phyloP scores from a whole-genome alignment of 2,888 invertebrate genomes.

The Beris morrisii region DNA sequence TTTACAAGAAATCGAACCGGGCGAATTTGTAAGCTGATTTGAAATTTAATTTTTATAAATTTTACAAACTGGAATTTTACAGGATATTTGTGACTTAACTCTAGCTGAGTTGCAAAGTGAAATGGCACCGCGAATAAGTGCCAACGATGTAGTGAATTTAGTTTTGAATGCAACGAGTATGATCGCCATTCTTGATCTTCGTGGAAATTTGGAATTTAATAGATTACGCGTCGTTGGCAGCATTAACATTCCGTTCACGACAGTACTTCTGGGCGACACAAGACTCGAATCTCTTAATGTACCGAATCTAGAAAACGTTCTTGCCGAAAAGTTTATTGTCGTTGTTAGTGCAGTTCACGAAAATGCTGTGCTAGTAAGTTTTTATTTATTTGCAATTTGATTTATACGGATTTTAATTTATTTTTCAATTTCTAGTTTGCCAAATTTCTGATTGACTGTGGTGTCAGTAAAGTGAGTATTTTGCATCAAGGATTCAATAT shows the following conservation, averaged over 20 bases:
- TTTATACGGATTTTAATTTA: background rate
- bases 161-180: slow-evolving; percentile 63
- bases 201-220: slow-evolving; percentile 62
- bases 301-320: slow-evolving; percentile 61
- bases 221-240: slow-evolving; percentile 79
- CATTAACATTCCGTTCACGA: slow-evolving; percentile 85
- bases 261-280: slow-evolving; percentile 70
- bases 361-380: slow-evolving; percentile 70
- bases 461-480: slow-evolving; percentile 77
- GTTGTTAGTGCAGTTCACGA: slow-evolving; percentile 79
- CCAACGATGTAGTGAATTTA: slow-evolving; percentile 78
- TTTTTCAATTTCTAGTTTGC: slow-evolving; percentile 70
- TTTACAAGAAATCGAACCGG: slow-evolving; percentile 52
- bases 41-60: background rate
- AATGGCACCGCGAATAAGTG: slow-evolving; percentile 81
- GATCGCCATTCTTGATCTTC: slow-evolving; percentile 69
- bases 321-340: slow-evolving; percentile 69
- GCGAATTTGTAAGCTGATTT: slow-evolving; percentile 48
- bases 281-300: slow-evolving; percentile 72
- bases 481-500: slow-evolving; percentile 86
- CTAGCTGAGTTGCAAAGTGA: slow-evolving; percentile 72
- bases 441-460: slow-evolving; percentile 77
- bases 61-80: slow-evolving; percentile 38
- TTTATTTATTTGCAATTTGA: slow-evolving; percentile 3
- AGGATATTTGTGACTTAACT: slow-evolving; percentile 73